phyloP scores from a whole-genome alignment of 2,113 vertebrate species.

The Motacilla tschutschensis region DNA sequence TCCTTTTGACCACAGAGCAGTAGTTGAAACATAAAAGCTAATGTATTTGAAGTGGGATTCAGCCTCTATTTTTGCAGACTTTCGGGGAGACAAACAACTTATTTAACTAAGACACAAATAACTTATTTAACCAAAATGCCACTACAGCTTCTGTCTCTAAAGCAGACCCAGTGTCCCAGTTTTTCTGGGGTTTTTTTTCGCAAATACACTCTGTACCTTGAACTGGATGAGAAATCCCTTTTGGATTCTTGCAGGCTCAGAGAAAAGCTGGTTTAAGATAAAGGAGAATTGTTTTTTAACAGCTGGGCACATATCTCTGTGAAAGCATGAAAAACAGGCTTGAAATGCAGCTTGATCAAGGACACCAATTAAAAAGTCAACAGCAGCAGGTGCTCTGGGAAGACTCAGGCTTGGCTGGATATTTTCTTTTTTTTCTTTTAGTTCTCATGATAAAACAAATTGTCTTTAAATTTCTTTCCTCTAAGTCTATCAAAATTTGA shows the following conservation, averaged over 20 bases:
- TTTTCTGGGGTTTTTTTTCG: neutral
- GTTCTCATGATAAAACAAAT: neutral
- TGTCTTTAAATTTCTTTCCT: neutral
- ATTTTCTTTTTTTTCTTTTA: neutral
- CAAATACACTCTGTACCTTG: neutral
- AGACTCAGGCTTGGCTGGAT: neutral
- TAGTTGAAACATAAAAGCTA: neutral
- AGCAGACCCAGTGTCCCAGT: neutral
- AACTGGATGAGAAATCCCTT: neutral
- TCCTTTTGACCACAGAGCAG: neutral
- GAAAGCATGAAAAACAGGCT: neutral
- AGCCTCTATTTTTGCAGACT: neutral
- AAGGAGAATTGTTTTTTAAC: neutral
- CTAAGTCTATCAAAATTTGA: neutral
- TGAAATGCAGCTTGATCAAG: neutral
- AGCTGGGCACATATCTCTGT: neutral
- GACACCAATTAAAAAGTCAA: neutral
- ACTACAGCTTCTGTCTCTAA: neutral
- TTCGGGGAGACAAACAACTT: neutral
- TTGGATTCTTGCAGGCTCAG: neutral
- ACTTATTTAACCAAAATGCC: neutral
- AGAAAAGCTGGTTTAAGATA: neutral
- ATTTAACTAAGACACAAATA: neutral
- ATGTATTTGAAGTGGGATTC: neutral
- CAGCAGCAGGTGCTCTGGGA: slow-evolving; percentile 10